Evolutionary conservation across 2,888 invertebrate species (phyloP).

Genomic region (Bugulina stolonifera): DNA sequence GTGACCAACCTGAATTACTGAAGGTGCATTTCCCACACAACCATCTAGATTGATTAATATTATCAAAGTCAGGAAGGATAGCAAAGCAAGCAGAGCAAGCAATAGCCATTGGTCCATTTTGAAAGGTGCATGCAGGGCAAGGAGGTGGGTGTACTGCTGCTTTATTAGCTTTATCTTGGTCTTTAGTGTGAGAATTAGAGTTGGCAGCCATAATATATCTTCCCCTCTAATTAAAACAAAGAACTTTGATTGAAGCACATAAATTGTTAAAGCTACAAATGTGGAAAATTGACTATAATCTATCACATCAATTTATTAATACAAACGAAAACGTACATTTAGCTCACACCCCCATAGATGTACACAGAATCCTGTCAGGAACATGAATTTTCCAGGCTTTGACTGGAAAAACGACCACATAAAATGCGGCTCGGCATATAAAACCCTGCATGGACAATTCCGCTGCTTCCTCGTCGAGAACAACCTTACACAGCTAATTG

Average conservation of each 20-base stretch:
- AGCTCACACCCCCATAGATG: no score
- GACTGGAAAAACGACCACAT: neutral
- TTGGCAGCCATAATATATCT: no score
- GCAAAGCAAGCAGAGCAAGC: neutral
- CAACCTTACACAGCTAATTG: slow-evolving; percentile 5
- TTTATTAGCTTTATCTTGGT: no score
- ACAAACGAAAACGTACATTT: no score
- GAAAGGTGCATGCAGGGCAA: neutral
- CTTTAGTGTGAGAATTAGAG: no score
- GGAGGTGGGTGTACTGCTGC: no score
- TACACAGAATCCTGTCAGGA: no score
- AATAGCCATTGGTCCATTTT: neutral
- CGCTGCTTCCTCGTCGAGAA: neutral
- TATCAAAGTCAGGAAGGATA: neutral
- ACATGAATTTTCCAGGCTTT: slow-evolving; percentile 13
- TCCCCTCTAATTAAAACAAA: no score
- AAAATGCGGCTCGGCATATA: neutral
- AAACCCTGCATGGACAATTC: neutral
- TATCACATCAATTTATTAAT: no score
- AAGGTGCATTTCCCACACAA: neutral
- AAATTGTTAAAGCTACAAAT: no score
- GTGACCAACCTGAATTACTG: slow-evolving; percentile 6
- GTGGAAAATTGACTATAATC: no score
- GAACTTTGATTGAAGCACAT: no score
- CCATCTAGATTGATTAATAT: slow-evolving; percentile 3